These are phyloP conservation scores for Regulus satrapa DNA, from an alignment of 2,113 vertebrate genomes.

Conservation along the genomic window DNA sequence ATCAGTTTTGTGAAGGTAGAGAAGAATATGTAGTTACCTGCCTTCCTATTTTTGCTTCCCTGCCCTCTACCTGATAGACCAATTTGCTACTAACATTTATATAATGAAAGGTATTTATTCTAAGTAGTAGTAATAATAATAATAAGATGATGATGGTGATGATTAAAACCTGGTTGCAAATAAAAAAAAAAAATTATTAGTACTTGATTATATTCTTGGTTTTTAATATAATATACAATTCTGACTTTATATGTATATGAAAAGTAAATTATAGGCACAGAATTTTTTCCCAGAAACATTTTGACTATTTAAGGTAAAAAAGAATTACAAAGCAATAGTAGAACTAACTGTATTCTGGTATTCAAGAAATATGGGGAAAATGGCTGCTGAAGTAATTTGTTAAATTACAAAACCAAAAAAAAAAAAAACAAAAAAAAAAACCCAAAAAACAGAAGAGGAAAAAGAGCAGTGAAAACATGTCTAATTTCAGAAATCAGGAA, in stretches of 20 bases:
- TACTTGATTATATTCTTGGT: not conserved
- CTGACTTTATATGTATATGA: not conserved
- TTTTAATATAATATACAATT: not conserved
- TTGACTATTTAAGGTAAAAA: not conserved
- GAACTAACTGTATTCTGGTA: not conserved
- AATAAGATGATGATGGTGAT: too few relatives aligned
- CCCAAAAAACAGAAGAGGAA: too few relatives aligned
- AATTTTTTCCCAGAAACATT: not conserved
- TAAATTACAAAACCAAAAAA: not conserved
- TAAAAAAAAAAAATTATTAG: too few relatives aligned
- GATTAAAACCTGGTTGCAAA: too few relatives aligned
- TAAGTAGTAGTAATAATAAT: not conserved
- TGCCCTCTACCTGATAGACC: not conserved
- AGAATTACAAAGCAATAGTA: not conserved
- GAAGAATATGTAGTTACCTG: not conserved
- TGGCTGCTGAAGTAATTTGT: not conserved
- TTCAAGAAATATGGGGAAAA: not conserved
- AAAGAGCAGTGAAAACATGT: not conserved
- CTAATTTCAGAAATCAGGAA: not conserved
- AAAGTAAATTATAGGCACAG: not conserved
- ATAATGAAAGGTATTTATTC: not conserved
- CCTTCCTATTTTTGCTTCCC: not conserved
- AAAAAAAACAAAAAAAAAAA: too few relatives aligned
- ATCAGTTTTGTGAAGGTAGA: not conserved
- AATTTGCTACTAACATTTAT: not conserved